A percentile compares a stretch with the other conserved stretches of the same genome.
Evolutionary conservation across 64 coral and sea anemone genomes (phyloP).

Genomic region (Trachythela sp.): DNA sequence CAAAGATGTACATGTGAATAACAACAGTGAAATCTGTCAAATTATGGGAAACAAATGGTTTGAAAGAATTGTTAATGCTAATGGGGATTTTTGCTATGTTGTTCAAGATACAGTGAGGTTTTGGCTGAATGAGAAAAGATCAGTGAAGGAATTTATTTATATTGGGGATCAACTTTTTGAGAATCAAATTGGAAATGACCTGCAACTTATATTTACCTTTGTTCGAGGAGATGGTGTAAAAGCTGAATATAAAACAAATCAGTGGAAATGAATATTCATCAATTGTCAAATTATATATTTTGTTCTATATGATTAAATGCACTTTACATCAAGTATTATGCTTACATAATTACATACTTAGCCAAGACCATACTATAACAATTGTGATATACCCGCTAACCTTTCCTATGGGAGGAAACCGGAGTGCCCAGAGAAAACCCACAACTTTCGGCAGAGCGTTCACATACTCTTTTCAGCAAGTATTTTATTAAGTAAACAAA

Average conservation of each 20-base stretch:
- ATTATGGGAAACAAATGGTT: conserved; percentile 32
- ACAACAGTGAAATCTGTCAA: not conserved
- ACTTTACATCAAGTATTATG: no score
- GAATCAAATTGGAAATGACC: conserved; percentile 21
- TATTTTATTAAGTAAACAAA: no score
- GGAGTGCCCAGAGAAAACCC: no score
- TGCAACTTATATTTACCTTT: conserved; percentile 32
- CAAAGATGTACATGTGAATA: conserved; percentile 9
- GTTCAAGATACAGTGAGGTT: conserved; percentile 47
- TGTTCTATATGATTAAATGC: not conserved
- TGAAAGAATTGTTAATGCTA: conserved; percentile 1
- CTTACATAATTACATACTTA: not conserved
- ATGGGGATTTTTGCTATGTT: conserved; percentile 20
- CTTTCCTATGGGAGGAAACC: no score
- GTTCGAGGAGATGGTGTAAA: conserved; percentile 48
- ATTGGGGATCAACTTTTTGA: conserved; percentile 30
- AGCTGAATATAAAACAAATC: conserved; percentile 11
- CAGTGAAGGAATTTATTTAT: conserved; percentile 26
- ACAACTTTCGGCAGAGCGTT: no score
- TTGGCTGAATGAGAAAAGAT: conserved; percentile 24
- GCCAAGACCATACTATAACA: no score
- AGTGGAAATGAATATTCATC: conserved; percentile 3
- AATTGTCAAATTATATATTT: not conserved
- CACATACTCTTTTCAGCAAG: no score
- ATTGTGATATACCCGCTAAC: no score